Conservation (phyloP, 2,888 invertebrate species). For the Ochropleura plecta region DNA sequence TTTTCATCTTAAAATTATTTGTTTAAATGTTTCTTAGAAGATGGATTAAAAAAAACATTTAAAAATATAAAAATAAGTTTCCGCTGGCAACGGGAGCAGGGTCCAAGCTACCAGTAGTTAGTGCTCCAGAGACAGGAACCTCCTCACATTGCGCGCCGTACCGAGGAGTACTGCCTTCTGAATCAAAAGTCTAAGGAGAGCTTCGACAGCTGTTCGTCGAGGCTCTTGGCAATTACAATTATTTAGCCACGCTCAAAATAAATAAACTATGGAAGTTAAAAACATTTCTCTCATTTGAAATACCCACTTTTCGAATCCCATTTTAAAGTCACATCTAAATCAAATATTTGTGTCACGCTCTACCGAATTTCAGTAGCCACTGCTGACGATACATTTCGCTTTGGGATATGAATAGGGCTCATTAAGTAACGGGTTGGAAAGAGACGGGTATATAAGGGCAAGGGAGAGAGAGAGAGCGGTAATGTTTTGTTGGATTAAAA, state of each 20-base stretch:
- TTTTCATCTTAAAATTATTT: no score
- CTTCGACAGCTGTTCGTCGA: no score
- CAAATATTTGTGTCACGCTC: slow-evolving; percentile 57
- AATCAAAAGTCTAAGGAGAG: no score
- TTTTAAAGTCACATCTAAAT: slow-evolving; percentile 30
- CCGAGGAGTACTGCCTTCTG: no score
- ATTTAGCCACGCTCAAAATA: neutral
- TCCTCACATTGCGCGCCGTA: no score
- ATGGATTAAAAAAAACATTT: no score
- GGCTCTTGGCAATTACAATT: no score
- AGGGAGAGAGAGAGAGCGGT: neutral
- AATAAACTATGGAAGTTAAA: neutral
- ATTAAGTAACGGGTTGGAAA: slow-evolving; percentile 51
- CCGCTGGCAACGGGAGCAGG: no score
- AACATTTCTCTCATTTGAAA: slow-evolving; percentile 16
- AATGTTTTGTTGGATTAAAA: slow-evolving; percentile 19
- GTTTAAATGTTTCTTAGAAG: no score
- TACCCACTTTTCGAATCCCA: neutral
- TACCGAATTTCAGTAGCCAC: slow-evolving; percentile 51
- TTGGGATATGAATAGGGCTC: slow-evolving; percentile 50
- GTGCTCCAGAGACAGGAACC: no score
- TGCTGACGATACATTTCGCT: slow-evolving; percentile 47
- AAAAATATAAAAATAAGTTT: no score
- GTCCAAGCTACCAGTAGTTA: no score
- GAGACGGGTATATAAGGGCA: slow-evolving; percentile 4